Percentiles rank a stretch among this genome's conserved stretches.
Conservation (phyloP, 2,113 vertebrate species). For the Nannospalax galili region DNA sequence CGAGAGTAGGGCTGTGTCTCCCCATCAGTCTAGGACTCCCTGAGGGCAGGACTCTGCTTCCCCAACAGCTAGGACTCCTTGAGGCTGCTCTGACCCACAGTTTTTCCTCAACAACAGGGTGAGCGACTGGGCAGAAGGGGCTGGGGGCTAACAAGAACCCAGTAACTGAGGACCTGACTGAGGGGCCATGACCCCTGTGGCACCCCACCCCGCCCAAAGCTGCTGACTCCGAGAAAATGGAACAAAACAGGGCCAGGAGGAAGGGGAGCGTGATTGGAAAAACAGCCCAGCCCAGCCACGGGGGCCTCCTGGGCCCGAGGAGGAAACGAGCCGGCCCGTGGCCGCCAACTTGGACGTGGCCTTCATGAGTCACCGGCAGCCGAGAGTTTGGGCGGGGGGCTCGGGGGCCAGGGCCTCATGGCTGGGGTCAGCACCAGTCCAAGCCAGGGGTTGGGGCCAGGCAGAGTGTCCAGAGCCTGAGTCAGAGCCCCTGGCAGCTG, state of each 20-base stretch:
- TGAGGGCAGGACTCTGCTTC: too few relatives aligned
- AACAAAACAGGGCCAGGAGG: constrained; percentile 55
- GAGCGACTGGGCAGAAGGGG: background rate
- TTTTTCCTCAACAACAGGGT: too few relatives aligned
- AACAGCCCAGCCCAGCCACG: constrained; percentile 68
- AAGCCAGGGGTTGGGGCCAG: background rate
- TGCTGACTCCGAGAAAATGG: constrained; percentile 76
- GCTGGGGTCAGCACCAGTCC: background rate
- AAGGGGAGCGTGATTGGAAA: constrained; percentile 64
- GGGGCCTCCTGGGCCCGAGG: constrained; percentile 68
- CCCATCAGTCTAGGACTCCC: background rate
- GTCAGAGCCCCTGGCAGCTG: background rate
- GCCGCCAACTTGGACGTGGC: constrained; percentile 69
- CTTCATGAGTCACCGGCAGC: constrained; percentile 68
- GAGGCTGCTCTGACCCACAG: background rate
- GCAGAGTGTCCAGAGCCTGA: background rate
- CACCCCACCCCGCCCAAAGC: constrained; percentile 56
- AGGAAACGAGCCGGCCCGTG: constrained; percentile 60
- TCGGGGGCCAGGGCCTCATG: constrained; percentile 15
- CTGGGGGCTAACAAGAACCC: background rate
- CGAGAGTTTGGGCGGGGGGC: constrained; percentile 61
- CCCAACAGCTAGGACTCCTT: background rate
- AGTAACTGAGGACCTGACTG: background rate
- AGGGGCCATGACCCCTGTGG: constrained; percentile 52
- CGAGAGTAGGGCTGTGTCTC: background rate